Percentiles rank a stretch among this genome's conserved stretches.
Evolutionary conservation across 2,797 vertebrate genomes (phyloP).

Genomic region (Poeciliopsis gracilis): DNA sequence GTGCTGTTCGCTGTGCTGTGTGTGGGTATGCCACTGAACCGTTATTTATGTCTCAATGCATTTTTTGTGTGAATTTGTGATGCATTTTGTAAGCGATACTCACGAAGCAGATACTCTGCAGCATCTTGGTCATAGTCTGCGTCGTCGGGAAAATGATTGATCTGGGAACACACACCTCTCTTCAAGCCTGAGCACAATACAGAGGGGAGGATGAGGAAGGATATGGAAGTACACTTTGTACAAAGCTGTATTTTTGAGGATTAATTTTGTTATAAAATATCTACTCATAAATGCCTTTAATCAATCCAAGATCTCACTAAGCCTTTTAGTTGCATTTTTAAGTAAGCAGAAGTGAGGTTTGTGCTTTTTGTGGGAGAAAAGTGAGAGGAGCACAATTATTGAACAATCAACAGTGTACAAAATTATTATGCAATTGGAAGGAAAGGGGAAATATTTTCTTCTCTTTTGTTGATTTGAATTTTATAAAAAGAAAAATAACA

Average conservation of each 20-base stretch:
- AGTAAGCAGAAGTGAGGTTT: neutral
- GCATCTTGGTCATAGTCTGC: conserved; percentile 95
- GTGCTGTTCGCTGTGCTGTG: conserved; percentile 15
- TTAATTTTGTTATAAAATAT: neutral
- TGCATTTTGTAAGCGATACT: conserved; percentile 64
- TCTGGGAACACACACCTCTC: conserved; percentile 91
- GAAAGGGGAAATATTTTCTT: neutral
- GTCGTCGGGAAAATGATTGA: conserved; percentile 95
- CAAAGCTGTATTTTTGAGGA: neutral
- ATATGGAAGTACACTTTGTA: neutral
- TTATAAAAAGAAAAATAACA: neutral
- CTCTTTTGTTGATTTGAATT: neutral
- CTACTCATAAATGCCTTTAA: neutral
- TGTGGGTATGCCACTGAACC: conserved; percentile 7
- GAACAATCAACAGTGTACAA: neutral
- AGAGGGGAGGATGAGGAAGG: conserved; percentile 13
- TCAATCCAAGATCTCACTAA: neutral
- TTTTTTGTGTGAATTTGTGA: conserved; percentile 6
- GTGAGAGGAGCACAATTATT: neutral
- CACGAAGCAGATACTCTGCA: conserved; percentile 93
- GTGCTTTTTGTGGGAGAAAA: neutral
- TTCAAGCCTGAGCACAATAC: conserved; percentile 83
- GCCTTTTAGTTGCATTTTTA: neutral
- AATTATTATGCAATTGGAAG: neutral
- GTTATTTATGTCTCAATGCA: conserved; percentile 25